Conservation (phyloP, 2,797 vertebrate species). For the Ctenosaura bakeri region DNA sequence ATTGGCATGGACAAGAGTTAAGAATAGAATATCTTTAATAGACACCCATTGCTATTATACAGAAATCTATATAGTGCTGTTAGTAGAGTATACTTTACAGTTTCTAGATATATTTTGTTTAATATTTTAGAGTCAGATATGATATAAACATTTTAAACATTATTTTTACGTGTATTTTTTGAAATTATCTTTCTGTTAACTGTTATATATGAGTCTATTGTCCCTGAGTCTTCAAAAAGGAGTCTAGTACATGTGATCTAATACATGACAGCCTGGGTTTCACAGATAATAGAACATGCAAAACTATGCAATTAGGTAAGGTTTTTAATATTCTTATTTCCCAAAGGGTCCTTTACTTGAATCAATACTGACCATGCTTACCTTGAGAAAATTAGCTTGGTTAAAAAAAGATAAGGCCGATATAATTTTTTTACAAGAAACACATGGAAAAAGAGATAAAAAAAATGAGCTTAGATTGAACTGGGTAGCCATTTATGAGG, state of each 20-base stretch:
- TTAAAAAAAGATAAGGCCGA: too few relatives aligned
- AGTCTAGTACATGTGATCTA: slow-evolving; percentile 15
- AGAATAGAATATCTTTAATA: neutral
- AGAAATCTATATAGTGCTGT: neutral
- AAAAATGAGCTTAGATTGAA: too few relatives aligned
- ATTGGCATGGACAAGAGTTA: neutral
- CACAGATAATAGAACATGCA: slow-evolving; percentile 61
- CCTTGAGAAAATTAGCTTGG: slow-evolving; percentile 9
- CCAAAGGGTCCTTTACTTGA: slow-evolving; percentile 65
- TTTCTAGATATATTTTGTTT: neutral
- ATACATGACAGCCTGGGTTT: slow-evolving; percentile 33
- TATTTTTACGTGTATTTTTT: neutral
- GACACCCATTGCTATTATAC: neutral
- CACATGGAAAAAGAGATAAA: too few relatives aligned
- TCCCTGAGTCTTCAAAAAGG: slow-evolving; percentile 28
- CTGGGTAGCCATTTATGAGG: too few relatives aligned
- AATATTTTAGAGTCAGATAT: slow-evolving; percentile 6
- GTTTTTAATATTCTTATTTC: slow-evolving; percentile 68
- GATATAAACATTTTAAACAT: neutral
- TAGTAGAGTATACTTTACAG: neutral
- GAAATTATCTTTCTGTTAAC: neutral
- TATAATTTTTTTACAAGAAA: too few relatives aligned
- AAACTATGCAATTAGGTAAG: slow-evolving; percentile 73
- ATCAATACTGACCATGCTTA: slow-evolving; percentile 66
- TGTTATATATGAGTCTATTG: neutral